phyloP scores from a whole-genome alignment of 2,113 vertebrate genomes.

The Vanacampus margaritifer region DNA sequence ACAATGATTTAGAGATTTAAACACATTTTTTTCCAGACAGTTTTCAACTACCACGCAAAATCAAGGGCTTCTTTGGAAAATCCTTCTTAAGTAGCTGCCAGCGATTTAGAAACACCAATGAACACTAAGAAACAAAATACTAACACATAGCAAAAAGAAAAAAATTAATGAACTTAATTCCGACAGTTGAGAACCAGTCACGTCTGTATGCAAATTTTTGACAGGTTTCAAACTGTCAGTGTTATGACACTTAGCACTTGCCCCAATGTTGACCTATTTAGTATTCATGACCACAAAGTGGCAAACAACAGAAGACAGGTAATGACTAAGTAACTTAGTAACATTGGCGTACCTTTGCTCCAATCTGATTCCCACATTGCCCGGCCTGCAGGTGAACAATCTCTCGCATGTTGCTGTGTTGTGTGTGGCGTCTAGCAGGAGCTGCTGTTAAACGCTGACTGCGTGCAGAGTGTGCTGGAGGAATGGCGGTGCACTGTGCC shows the following conservation, averaged over 20 bases:
- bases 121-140: no score
- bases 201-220: neutral
- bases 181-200: neutral
- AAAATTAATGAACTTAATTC: neutral
- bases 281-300: neutral
- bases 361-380: constrained; percentile 69
- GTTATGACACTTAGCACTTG: constrained; percentile 18
- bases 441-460: neutral
- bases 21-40: neutral
- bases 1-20: neutral
- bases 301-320: neutral
- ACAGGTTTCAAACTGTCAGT: constrained; percentile 25
- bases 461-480: neutral
- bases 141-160: no score
- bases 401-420: constrained; percentile 56
- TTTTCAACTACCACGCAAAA: neutral
- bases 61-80: neutral
- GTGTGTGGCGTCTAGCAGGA: neutral
- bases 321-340: neutral
- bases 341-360: constrained; percentile 4
- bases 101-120: neutral
- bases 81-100: neutral
- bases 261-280: constrained; percentile 19
- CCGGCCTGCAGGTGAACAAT: constrained; percentile 68
- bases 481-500: neutral